Evolutionary conservation across 1,140 invertebrate genomes (phyloP), one percentile per base, ranked within the genome.

Genomic region (Lasioglossum albipes): DNA sequence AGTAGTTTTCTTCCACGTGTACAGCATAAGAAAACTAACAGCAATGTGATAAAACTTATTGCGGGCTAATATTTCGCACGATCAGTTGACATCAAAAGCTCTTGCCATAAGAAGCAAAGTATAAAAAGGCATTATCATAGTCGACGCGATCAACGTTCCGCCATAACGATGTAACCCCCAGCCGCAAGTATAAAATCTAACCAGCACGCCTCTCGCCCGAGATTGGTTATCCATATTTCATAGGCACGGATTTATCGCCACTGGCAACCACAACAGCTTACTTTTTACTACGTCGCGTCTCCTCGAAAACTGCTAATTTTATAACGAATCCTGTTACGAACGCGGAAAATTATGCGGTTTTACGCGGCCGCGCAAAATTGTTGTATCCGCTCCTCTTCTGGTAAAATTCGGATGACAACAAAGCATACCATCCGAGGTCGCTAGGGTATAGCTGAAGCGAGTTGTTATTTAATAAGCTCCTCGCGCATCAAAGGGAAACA

Each of bases 201-300:
- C 76, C 71, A 72, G 76, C 27, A 16, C 42, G 36, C n/a, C 42
- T 57, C 67, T 72, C 45, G 57, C 31, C 59, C 13, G 61, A 79
- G 69, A 79, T 73, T 79, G 76, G 69, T 73, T 73, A 79, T 79
- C 76, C 69, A 73, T 73, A 73, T 73, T 79, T 79, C 62, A 79
- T 79, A 45, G 59, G 57, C 49, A 31, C 13, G 49, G 16, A 65
- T 72, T 22, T 27, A 72, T 16, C 57, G 59, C 18, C 22, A 6
- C 41, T 36, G 22, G 66, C 31, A n/a, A 42, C 31, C 62, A 20
- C 41, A 27, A 61, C 52, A 49, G 13, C 27, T 62, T 41, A 45
- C 36, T 68, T 77, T 70, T 77, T 70, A 49, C 16, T 62, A 16
- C 67, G 41, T 31, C 22, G 6, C 13, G 64, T 13, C 31, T 20